These are phyloP conservation scores for Urocynchramus pylzowi DNA, from an alignment of 2,113 vertebrate genomes.

Conservation along the genomic window DNA sequence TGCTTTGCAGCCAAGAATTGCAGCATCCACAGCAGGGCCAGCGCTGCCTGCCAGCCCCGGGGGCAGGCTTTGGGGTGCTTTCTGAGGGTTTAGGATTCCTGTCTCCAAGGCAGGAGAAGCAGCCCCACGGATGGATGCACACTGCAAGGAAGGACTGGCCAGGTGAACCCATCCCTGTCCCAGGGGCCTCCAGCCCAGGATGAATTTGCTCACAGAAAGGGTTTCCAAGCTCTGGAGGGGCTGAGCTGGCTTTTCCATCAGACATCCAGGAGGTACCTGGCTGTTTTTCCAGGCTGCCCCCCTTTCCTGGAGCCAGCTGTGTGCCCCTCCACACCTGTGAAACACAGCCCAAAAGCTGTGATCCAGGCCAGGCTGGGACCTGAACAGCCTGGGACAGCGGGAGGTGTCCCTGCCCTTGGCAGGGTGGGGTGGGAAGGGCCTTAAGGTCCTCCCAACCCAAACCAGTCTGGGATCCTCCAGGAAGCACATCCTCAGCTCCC, in stretches of 20 bases:
- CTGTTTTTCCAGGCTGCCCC: not conserved
- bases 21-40: not conserved
- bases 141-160: rapidly evolving
- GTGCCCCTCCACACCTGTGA: no score
- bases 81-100: not conserved
- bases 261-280: rapidly evolving
- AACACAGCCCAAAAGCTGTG: not conserved
- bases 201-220: not conserved
- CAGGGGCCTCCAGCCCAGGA: not conserved
- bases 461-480: not conserved
- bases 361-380: not conserved
- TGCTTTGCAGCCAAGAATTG: not conserved
- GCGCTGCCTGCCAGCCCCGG: not conserved
- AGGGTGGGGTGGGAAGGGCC: not conserved
- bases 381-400: not conserved
- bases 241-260: not conserved
- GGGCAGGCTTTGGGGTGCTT: no score
- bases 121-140: rapidly evolving
- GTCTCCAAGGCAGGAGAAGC: not conserved
- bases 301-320: not conserved
- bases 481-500: not conserved
- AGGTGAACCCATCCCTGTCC: rapidly evolving
- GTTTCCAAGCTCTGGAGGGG: no score
- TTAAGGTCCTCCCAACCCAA: not conserved
- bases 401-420: not conserved